Base-by-base conservation (phyloP, 2,888 invertebrate genomes). In the Apodemia zela region DNA sequence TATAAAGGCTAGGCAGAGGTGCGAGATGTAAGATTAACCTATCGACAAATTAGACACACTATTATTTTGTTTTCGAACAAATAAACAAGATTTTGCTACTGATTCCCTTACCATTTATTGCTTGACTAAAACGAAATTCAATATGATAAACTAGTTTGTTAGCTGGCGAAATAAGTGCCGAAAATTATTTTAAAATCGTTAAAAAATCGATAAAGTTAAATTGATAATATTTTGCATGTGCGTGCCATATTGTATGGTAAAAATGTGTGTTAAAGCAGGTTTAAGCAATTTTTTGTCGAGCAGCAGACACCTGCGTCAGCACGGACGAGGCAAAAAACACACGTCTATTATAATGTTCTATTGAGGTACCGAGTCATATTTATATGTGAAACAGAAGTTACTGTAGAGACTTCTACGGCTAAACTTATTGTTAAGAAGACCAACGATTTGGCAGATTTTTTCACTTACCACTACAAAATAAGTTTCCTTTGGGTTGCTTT, bases 241-340 rank as follows among this genome's bases (percentile, higher is more conserved):
- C 47, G 29, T 61, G 58, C 47, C 54, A 63, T 59, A 67, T 66
- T 67, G 63, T 67, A 21, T 47, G 42, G 35, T 64, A 61, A 66
- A 65, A 68, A 68, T 66, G 66, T 65, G 64, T 62, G 65, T 60
- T 68, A 68, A 63, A 69, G 71, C 71, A 72, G 71, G 71, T 73
- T 68, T 68, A 25, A 29, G 65, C 70, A 73, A 77, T 78, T 76
- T 72, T 72, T 67, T 69, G 68, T 62, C 73, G 71, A 72, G 72
- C 69, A 69, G 70, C 54, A 69, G 74, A 75, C 88, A 89, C 89
- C 89, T 89, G 89, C 89, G 70, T 75, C 82, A 86, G 87, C 87
- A 87, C 87, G 79, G 81, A 87, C 78, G 75, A 69, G 72, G 81
- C 83, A 87, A 88, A 87, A 85, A 78, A 73, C 65, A 63, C 69